Base-by-base conservation (phyloP, 2,888 invertebrate genomes). In the Chrysopilus asiliformis region DNA sequence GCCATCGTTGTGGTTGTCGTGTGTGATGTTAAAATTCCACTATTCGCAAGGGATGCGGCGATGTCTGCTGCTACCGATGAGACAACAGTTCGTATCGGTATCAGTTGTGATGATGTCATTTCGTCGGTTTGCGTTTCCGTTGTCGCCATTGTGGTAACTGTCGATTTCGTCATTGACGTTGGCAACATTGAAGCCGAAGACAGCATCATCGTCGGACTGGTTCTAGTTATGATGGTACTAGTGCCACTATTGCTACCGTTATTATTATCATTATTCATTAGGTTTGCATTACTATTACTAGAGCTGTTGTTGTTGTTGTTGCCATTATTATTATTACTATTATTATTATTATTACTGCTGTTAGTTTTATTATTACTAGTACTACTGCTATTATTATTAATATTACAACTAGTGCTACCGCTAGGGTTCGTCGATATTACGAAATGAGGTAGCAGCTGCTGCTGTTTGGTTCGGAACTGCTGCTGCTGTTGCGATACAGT, bases 71-170 rank as follows among this genome's bases (percentile, higher is more conserved):
- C 22, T 34, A 27, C 27, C n/a, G 29, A 15, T 18, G 34, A 19
- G 30, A 17, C 20, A 12, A 19, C 38, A 46, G 41, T 44, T 48
- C 34, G 16, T 25, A 20, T 22, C 17, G 25, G 17, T 12, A 22
- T 18, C 14, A 8, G 22, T 10, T 8, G 22, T 10, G 22, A 10
- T 22, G 14, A n/a, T 22, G 24, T 31, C 20, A 40, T 24, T 32
- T 59, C 59, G 43, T 60, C 58, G 15, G 60, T 60, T 50, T 60
- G 60, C 27, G 60, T 60, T 47, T 60, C 55, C 18, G 56, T 60
- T 39, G 57, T 58, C 25, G 53, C 58, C 41, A 56, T 56, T n/a
- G 38, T 32, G 19, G 37, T 36, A 34, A 49, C 51, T 13, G 53
- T 46, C 20, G 40, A 35, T 28, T 37, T 39, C 9, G 44, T 41